phyloP scores from a whole-genome alignment of 1,140 invertebrate genomes.

The Goniozus legneri region DNA sequence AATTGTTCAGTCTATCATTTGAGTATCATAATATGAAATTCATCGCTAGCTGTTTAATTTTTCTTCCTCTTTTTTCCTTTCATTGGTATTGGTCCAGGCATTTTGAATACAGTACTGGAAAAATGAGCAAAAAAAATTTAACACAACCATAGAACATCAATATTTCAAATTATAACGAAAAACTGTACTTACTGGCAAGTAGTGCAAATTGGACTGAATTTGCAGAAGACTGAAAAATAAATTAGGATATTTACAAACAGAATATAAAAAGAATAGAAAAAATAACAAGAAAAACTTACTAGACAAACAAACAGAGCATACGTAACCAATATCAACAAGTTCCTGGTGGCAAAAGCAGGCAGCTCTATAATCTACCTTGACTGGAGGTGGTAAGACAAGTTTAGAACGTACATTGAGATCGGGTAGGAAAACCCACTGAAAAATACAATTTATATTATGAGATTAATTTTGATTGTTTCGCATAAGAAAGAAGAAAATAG shows the following conservation, averaged over 20 bases:
- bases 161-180: conserved; percentile 1
- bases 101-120: conserved; percentile 81
- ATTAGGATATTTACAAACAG: neutral
- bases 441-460: conserved; percentile 17
- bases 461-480: no score
- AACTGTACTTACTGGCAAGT: conserved; percentile 87
- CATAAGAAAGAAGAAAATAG: no score
- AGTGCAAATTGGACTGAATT: conserved; percentile 95
- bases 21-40: no score
- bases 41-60: no score
- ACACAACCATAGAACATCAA: neutral
- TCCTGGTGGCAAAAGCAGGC: conserved; percentile 98
- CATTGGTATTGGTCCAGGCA: conserved; percentile 66
- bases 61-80: conserved; percentile 74
- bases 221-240: conserved; percentile 86
- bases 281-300: conserved; percentile 60
- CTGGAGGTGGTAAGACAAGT: conserved; percentile 82
- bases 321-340: conserved; percentile 92
- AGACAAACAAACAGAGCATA: conserved; percentile 96
- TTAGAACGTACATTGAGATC: conserved; percentile 75
- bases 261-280: neutral
- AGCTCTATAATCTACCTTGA: conserved; percentile 91
- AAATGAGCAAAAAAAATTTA: conserved; percentile 35
- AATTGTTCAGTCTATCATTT: no score
- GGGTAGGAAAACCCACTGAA: conserved; percentile 90